Percentiles rank a stretch among this genome's conserved stretches.
These are phyloP conservation scores for Coenobita brevimanus DNA, from an alignment of 1,140 invertebrate species.

Conservation along the genomic window DNA sequence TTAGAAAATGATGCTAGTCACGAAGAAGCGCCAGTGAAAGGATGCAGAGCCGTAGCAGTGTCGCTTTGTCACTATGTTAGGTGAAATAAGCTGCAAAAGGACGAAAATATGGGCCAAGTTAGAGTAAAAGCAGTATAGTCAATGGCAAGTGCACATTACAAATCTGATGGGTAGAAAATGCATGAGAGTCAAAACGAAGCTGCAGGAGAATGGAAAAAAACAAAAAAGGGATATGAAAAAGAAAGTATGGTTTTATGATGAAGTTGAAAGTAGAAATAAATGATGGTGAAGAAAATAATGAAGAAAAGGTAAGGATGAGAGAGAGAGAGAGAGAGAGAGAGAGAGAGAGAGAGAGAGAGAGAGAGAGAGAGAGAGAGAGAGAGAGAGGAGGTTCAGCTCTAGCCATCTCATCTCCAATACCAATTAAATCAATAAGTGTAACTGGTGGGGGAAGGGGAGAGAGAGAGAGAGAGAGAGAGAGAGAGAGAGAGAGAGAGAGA, in stretches of 20 bases:
- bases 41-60: no score
- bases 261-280: neutral
- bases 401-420: constrained; percentile 41
- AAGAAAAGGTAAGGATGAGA: neutral
- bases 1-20: no score
- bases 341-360: constrained; percentile 37
- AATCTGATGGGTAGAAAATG: no score
- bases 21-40: no score
- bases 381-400: neutral
- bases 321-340: constrained; percentile 11
- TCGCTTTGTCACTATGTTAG: no score
- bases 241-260: no score
- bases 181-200: neutral
- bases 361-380: neutral
- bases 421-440: constrained; percentile 48
- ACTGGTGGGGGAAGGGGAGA: neutral
- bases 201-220: neutral
- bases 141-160: no score
- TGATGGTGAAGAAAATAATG: neutral
- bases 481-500: neutral
- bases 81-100: no score
- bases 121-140: no score
- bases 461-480: neutral
- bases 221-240: no score
- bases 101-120: no score